Evolutionary conservation across 1,140 invertebrate species (phyloP).

Genomic region (Macrocentrus cingulum): DNA sequence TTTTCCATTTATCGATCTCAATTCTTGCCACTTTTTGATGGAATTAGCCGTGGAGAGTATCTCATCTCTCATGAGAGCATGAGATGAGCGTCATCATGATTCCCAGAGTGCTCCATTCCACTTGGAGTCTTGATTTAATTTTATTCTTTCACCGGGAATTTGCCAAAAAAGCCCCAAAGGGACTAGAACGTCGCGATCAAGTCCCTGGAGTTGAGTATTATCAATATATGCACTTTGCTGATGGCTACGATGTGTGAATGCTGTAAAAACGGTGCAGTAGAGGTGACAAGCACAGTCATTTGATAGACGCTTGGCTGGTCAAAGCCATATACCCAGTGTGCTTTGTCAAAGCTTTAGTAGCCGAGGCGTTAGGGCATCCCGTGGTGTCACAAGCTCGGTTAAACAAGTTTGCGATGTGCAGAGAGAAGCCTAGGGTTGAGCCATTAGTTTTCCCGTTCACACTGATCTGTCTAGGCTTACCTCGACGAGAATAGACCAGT

Average conservation of each 20-base stretch:
- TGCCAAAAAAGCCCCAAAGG: too few species aligned
- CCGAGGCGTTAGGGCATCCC: slow-evolving; percentile 24
- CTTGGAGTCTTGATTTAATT: too few species aligned
- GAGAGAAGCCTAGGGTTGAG: not conserved
- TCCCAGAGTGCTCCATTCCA: too few species aligned
- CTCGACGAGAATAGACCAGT: slow-evolving; percentile 23
- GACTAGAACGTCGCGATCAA: not conserved
- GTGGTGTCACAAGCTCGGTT: slow-evolving; percentile 40
- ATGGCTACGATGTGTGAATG: not conserved
- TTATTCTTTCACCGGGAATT: too few species aligned
- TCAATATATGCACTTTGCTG: not conserved
- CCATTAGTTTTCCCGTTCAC: slow-evolving; percentile 8
- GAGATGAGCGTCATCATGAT: too few species aligned
- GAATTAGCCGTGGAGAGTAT: not conserved
- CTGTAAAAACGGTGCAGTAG: not conserved
- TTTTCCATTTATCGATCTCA: too few species aligned
- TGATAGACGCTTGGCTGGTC: slow-evolving; percentile 45
- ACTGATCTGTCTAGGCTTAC: not conserved
- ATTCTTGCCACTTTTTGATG: too few species aligned
- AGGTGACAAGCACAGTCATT: slow-evolving; percentile 29
- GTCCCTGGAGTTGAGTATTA: not conserved
- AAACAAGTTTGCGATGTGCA: slow-evolving; percentile 28
- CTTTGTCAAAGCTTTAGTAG: slow-evolving; percentile 26
- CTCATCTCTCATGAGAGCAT: not conserved
- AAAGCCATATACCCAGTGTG: slow-evolving; percentile 42